Evolutionary conservation across 2,888 invertebrate genomes (phyloP).

Genomic region (Sphaerophoria taeniata): DNA sequence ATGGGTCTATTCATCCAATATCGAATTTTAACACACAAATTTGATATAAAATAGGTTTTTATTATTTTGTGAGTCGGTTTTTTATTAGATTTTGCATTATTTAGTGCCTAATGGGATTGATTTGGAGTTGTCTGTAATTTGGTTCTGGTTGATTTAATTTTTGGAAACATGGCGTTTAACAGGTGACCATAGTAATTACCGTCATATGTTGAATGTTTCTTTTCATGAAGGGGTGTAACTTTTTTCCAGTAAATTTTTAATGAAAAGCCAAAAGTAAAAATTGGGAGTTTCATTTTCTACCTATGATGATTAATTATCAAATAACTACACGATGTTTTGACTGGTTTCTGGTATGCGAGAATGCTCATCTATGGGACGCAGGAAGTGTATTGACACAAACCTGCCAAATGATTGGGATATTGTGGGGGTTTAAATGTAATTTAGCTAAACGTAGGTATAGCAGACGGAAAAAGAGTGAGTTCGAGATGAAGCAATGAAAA

Average conservation of each 20-base stretch:
- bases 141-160: not conserved
- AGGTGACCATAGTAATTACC: conserved; percentile 2
- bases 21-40: conserved; percentile 30
- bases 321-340: too few relatives aligned
- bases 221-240: not conserved
- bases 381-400: too few relatives aligned
- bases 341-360: too few relatives aligned
- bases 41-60: not conserved
- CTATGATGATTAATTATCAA: too few relatives aligned
- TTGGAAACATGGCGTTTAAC: not conserved
- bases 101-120: not conserved
- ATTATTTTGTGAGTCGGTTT: not conserved
- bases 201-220: not conserved
- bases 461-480: too few relatives aligned
- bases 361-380: too few relatives aligned
- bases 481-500: too few relatives aligned
- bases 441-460: too few relatives aligned
- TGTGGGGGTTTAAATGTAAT: too few relatives aligned
- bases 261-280: too few relatives aligned
- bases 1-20: conserved; percentile 25
- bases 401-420: too few relatives aligned
- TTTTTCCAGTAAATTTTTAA: not conserved
- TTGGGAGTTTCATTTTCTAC: too few relatives aligned
- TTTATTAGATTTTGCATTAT: not conserved
- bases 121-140: conserved; percentile 5